Conservation (phyloP, 2,888 invertebrate species). For the Epirrhoe alternata region DNA sequence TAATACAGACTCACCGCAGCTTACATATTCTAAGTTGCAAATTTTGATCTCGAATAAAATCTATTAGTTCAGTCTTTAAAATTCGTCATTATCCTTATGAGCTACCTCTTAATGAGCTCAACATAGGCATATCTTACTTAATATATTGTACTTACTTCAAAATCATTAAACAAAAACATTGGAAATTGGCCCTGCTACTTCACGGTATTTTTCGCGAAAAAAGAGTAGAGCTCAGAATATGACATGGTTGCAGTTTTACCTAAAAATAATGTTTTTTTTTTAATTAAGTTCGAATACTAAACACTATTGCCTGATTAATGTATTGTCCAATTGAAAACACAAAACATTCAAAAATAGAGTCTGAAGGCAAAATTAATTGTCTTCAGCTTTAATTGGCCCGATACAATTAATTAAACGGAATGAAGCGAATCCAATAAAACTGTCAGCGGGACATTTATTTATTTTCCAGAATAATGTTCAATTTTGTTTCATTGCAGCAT, state of each 20-base stretch:
- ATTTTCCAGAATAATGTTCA: conserved; percentile 30
- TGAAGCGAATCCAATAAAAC: conserved; percentile 42
- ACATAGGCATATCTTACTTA: too few relatives aligned
- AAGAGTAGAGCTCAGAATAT: too few relatives aligned
- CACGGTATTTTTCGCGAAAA: too few relatives aligned
- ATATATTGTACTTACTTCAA: too few relatives aligned
- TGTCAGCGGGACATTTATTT: conserved; percentile 36
- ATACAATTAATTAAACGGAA: conserved; percentile 43
- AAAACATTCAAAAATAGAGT: conserved; percentile 12
- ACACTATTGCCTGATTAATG: neutral
- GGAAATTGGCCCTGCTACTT: too few relatives aligned
- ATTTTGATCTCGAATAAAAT: neutral
- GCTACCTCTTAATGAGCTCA: too few relatives aligned
- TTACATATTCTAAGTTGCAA: neutral
- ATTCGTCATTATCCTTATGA: too few relatives aligned
- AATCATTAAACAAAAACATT: too few relatives aligned
- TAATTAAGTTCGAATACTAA: too few relatives aligned
- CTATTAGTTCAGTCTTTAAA: neutral
- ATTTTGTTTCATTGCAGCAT: conserved; percentile 28
- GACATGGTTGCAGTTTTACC: too few relatives aligned
- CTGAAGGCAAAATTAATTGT: conserved; percentile 35
- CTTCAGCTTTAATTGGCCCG: conserved; percentile 33
- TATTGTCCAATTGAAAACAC: neutral
- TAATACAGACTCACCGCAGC: neutral
- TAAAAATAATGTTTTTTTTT: too few relatives aligned